These are phyloP conservation scores for Ophioninae sp. DNA, from an alignment of 2,888 invertebrate genomes.

Conservation along the genomic window DNA sequence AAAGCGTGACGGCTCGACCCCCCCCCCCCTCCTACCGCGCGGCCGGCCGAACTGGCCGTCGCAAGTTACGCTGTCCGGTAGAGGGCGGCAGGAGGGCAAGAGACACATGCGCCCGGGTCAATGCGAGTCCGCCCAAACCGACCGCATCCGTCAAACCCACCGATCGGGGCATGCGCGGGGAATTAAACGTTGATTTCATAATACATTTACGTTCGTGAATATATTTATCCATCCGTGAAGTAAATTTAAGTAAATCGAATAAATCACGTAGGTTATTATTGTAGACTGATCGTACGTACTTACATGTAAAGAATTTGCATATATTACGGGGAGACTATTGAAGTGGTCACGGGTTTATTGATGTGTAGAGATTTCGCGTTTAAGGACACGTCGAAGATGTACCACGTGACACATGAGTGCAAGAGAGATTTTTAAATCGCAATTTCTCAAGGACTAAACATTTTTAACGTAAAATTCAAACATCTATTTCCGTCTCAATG, in stretches of 20 bases:
- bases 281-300: background rate
- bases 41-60: background rate
- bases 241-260: background rate
- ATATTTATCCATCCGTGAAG: background rate
- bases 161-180: slow-evolving; percentile 17
- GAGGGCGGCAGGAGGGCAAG: background rate
- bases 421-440: too few species aligned
- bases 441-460: too few species aligned
- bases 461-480: too few species aligned
- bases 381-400: too few species aligned
- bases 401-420: too few species aligned
- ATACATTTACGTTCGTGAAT: background rate
- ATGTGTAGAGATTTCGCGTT: too few species aligned
- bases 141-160: background rate
- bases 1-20: slow-evolving; percentile 43
- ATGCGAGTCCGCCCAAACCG: background rate
- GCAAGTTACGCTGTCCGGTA: background rate
- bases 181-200: background rate
- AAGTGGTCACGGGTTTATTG: too few species aligned
- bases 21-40: slow-evolving; percentile 10
- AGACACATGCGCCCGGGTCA: slow-evolving; percentile 19
- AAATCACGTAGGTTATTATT: background rate
- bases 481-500: too few species aligned
- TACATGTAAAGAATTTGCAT: background rate
- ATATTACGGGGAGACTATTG: background rate